These are phyloP conservation scores for Nymphalis urticae DNA, from an alignment of 2,888 invertebrate species.

Conservation along the genomic window DNA sequence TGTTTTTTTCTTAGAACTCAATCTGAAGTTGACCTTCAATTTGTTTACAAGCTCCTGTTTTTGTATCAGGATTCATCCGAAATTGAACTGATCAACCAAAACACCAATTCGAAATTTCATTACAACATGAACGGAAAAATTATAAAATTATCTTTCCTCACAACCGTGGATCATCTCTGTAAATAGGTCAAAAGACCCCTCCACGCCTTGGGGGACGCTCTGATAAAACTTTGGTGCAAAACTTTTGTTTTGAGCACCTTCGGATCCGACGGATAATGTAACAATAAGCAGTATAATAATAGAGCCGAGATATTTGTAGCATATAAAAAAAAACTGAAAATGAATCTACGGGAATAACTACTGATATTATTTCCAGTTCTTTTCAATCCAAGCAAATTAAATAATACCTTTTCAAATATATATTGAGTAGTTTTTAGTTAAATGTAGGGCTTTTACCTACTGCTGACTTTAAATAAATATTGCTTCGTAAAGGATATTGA, in stretches of 20 bases:
- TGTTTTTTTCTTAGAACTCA: too few species aligned
- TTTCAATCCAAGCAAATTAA: too few species aligned
- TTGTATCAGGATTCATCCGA: not conserved
- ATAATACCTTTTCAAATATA: too few species aligned
- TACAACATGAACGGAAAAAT: conserved; percentile 27
- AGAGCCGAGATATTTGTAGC: conserved; percentile 15
- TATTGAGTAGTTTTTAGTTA: too few species aligned
- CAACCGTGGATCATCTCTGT: conserved; percentile 64
- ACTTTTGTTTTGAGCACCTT: conserved; percentile 80
- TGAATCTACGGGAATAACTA: too few species aligned
- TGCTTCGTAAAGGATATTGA: too few species aligned
- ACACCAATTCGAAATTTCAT: conserved; percentile 14
- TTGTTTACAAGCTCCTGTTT: not conserved
- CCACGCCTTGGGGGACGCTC: conserved; percentile 56
- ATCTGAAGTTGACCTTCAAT: not conserved
- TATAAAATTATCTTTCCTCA: conserved; percentile 38
- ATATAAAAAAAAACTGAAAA: not conserved
- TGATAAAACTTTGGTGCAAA: conserved; percentile 72
- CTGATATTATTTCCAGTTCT: too few species aligned
- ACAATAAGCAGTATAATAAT: conserved; percentile 40
- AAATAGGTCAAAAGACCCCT: conserved; percentile 76
- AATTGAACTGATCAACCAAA: conserved; percentile 39
- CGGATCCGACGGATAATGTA: conserved; percentile 45
- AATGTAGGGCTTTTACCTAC: too few species aligned
- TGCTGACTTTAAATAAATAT: too few species aligned